A percentile compares a stretch with the other conserved stretches of the same genome.
Conservation (phyloP, 2,113 vertebrate genomes). For the Probosciger aterrimus region DNA sequence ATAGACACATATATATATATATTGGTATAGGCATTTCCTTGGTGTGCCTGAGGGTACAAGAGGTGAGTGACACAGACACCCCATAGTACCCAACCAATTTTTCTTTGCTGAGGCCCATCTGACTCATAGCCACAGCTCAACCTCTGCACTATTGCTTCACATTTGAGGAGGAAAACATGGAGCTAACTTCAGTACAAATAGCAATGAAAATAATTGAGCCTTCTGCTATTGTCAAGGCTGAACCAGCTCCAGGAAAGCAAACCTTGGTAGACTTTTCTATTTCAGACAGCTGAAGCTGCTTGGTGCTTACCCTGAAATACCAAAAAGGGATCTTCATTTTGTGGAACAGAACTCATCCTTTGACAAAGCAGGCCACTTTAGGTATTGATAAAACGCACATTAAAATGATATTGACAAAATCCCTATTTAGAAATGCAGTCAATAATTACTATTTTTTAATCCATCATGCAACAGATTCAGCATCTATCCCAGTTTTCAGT, state of each 20-base stretch:
- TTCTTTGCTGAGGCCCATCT: neutral
- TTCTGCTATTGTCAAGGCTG: neutral
- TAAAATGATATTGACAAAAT: neutral
- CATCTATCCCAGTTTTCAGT: constrained; percentile 1
- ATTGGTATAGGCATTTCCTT: neutral
- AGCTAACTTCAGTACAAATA: neutral
- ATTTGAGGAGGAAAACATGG: neutral
- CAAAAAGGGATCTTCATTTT: neutral
- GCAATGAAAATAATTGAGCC: neutral
- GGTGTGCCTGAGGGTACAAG: neutral
- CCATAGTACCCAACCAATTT: neutral
- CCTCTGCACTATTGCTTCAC: neutral
- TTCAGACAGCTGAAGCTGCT: neutral
- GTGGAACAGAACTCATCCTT: neutral
- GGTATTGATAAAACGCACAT: neutral
- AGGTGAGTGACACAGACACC: neutral
- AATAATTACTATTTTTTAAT: neutral
- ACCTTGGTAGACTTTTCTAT: neutral
- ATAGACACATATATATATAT: neutral
- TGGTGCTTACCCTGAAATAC: neutral
- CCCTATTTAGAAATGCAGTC: neutral
- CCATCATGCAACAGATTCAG: neutral
- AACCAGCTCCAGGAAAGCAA: neutral
- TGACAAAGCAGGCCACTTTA: neutral
- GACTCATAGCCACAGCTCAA: neutral